These are phyloP conservation scores for Pelmatolapia mariae DNA, from an alignment of 2,113 vertebrate species.

Conservation along the genomic window DNA sequence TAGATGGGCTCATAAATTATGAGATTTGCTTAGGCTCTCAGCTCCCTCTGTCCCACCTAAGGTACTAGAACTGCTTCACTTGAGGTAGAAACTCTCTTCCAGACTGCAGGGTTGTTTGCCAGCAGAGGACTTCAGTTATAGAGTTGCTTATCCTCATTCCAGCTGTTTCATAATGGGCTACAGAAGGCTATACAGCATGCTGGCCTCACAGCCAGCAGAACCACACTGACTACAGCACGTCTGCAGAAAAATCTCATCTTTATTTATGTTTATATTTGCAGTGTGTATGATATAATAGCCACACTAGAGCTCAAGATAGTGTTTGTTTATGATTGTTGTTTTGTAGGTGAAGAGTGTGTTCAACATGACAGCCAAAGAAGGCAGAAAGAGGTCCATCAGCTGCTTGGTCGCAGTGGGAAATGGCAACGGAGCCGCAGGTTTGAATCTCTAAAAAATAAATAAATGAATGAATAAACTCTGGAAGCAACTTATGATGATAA, in stretches of 20 bases:
- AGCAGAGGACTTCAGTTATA: neutral
- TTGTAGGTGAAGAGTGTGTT: slow-evolving; percentile 90
- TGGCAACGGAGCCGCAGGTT: slow-evolving; percentile 88
- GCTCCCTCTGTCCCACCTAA: neutral
- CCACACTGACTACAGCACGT: neutral
- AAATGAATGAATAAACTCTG: neutral
- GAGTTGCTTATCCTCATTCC: neutral
- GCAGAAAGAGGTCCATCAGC: slow-evolving; percentile 84
- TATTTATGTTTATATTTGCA: neutral
- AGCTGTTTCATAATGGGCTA: neutral
- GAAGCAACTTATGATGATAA: neutral
- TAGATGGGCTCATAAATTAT: neutral
- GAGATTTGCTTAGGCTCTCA: neutral
- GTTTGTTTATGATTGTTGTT: neutral
- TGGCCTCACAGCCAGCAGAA: neutral
- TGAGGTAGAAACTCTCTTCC: neutral
- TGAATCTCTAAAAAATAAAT: neutral
- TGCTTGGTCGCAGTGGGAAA: slow-evolving; percentile 89
- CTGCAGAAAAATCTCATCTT: neutral
- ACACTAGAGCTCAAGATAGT: neutral
- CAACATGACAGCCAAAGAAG: slow-evolving; percentile 94
- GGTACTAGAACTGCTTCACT: neutral
- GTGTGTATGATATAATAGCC: neutral
- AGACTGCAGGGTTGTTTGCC: neutral
- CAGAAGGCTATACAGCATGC: neutral